Percentiles rank a stretch among this genome's conserved stretches.
Conservation (phyloP, 30 jellyfish, hydroid and myxozoan genomes). For the Pelagia noctiluca region DNA sequence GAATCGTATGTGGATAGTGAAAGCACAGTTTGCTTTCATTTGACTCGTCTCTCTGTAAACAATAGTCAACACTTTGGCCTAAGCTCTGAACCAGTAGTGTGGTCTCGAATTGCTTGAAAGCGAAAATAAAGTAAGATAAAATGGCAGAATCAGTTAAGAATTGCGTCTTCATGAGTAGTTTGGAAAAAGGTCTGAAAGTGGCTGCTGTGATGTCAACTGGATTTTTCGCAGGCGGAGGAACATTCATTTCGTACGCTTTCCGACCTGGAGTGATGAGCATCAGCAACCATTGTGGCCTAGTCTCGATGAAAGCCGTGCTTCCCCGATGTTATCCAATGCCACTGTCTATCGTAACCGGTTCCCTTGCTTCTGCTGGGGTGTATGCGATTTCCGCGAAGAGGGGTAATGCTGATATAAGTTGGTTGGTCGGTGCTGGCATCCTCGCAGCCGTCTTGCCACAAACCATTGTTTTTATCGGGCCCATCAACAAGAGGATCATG, state of each 20-base stretch:
- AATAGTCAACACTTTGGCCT: no score
- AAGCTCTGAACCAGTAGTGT: no score
- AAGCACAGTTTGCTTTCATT: no score
- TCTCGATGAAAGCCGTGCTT: neutral
- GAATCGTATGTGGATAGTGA: no score
- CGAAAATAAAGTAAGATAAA: neutral
- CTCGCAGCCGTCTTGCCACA: slow-evolving; percentile 42
- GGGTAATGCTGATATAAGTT: slow-evolving; percentile 11
- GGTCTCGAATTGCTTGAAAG: no score
- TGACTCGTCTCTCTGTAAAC: no score
- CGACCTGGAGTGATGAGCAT: slow-evolving; percentile 67
- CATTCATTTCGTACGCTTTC: slow-evolving; percentile 56
- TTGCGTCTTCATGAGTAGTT: slow-evolving; percentile 15
- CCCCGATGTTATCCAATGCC: neutral
- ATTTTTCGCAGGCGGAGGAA: slow-evolving; percentile 65
- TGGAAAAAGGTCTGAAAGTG: slow-evolving; percentile 60
- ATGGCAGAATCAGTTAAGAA: slow-evolving; percentile 45
- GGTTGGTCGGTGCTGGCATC: slow-evolving; percentile 57
- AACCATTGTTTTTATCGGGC: slow-evolving; percentile 37
- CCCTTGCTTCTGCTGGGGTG: neutral
- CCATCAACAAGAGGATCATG: slow-evolving; percentile 42
- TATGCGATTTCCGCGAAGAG: neutral
- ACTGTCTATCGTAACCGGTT: neutral
- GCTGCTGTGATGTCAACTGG: slow-evolving; percentile 53
- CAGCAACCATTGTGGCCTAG: slow-evolving; percentile 72